Evolutionary conservation across 2,888 invertebrate species (phyloP), one percentile per base, ranked within the genome.

Genomic region (Ophion ellenae): DNA sequence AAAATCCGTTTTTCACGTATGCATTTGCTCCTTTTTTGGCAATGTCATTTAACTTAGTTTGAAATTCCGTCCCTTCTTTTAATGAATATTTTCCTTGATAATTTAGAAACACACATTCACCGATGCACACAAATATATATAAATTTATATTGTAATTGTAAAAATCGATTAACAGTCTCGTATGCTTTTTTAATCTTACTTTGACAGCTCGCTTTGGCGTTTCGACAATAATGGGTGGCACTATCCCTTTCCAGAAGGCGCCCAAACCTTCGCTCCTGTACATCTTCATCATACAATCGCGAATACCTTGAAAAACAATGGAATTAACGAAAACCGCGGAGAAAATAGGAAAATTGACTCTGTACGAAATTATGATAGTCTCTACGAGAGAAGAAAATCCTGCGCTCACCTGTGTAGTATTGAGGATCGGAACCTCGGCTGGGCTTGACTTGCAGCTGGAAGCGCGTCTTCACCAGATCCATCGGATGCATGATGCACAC

Each of bases 401-500:
- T 6, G 6, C n/a, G 24, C 40, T 10, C 89, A 90, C 93, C 94
- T 85, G 94, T 94, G 87, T 95, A 95, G 87, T 94, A 94, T 64
- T 90, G 88, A 76, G 91, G 90, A 87, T 93, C 91, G 11, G 78
- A 74, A 53, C 89, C 87, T 36, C 87, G 90, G 78, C 40, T 70
- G 88, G 94, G 94, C 80, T 94, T 94, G 17, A 94, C 94, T 94
- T 97, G 97, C 73, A 98, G 94, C 94, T 98, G 98, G 89, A 98
- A 96, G 89, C 99, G 95, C 1, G 99, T 99, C 95, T 99, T 99
- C 2, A 99, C 96, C 84, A 99, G 95, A 94, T 99, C 99, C 93
- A 99, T 94, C 0, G 99, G 99, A 94, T 99, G 99, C 99, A 99
- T 99, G 76, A 99, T 97, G 93, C 98, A 98, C 86, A 99, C 98